Base-by-base conservation (phyloP, 2,888 invertebrate species). In the Troglohyphantes excavatus region DNA sequence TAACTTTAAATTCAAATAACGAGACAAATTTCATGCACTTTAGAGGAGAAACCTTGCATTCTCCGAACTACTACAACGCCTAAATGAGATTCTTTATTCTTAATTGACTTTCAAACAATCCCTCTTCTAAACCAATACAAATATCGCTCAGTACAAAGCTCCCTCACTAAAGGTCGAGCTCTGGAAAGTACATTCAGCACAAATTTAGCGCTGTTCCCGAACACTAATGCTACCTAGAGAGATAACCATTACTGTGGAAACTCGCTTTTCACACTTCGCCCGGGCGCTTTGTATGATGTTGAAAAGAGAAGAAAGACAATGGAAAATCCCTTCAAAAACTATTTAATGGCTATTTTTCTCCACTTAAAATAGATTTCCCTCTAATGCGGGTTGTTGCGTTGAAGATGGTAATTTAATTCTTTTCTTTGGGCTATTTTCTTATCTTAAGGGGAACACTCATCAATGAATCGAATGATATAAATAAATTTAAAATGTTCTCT, bases 261-360 rank as follows among this genome's bases (percentile, higher is more conserved):
- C 53, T 68, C 68, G 53, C 79, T 46, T 81, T 65, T 68, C 46
- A 29, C 26, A 27, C 29, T 68, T 46, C 65, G 46, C 43, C 13
- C 11, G 46, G 21, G 19, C 46, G 21, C 19, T 68, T 81, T 27
- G 53, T 53, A 2, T 3, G 13, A 39, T 3, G 9, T 3, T 6
- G 13, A 39, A 39, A 39, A 39, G 13, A 0, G 13, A 0, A 3
- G 39, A 39, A n/a, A 53, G 53, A 53, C 39, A 65, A 26, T 26
- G 23, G 53, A 81, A 53, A 81, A 81, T 53, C 53, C 46, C 53
- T 68, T 81, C 21, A 17, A 13, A 81, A 81, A 68, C 79, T 81
- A 68, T 81, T 81, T 81, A 81, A 81, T 68, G 68, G 68, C 79
- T 53, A 81, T 68, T 81, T 81, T 81, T 68, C 67, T 68, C 53